phyloP scores from a whole-genome alignment of 2,888 invertebrate species.

The Calliopum simillimum region DNA sequence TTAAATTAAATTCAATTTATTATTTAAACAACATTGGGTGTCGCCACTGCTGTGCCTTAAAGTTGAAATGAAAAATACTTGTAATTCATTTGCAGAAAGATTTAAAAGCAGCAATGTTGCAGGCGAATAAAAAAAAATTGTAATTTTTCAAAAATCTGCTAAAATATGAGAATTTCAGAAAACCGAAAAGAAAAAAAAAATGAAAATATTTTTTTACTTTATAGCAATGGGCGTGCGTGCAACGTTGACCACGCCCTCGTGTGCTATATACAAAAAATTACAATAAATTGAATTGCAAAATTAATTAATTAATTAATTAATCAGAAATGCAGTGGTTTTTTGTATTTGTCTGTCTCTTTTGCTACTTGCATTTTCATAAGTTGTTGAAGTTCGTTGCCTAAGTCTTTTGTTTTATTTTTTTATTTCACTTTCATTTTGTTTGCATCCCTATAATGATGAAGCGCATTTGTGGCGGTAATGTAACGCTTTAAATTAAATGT shows the following conservation, averaged over 20 bases:
- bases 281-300: too few relatives aligned
- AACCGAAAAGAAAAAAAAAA: neutral
- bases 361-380: too few relatives aligned
- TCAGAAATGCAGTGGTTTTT: neutral
- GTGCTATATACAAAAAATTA: too few relatives aligned
- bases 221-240: too few relatives aligned
- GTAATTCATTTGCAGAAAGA: slow-evolving; percentile 26
- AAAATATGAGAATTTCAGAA: neutral
- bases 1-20: slow-evolving; percentile 37
- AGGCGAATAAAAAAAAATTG: neutral
- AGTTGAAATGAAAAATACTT: slow-evolving; percentile 20
- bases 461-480: neutral
- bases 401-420: neutral
- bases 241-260: too few relatives aligned
- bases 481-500: slow-evolving; percentile 2
- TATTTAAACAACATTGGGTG: slow-evolving; percentile 30
- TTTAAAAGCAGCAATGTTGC: slow-evolving; percentile 7
- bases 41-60: slow-evolving; percentile 8
- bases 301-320: slow-evolving; percentile 1
- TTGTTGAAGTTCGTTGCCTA: slow-evolving; percentile 8
- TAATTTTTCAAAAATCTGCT: neutral
- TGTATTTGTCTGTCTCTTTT: too few relatives aligned
- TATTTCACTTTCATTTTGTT: too few relatives aligned
- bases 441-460: too few relatives aligned
- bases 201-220: neutral